A percentile compares a stretch with the other conserved stretches of the same genome.
These are phyloP conservation scores for Harmothoe impar DNA, from an alignment of 2,888 invertebrate species.

Conservation along the genomic window DNA sequence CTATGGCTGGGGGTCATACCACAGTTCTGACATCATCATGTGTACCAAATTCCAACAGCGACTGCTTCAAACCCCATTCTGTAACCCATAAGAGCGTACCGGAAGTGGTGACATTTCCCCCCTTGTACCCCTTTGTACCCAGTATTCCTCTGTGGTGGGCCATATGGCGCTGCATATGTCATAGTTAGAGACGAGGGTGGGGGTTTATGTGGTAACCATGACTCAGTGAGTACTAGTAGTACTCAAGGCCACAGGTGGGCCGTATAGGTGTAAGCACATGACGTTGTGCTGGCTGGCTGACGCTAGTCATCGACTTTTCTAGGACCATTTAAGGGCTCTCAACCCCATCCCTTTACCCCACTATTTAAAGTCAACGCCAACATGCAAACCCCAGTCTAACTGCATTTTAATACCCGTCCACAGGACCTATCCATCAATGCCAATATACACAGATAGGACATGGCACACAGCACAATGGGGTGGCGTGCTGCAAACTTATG, in stretches of 20 bases:
- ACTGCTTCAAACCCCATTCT: too few relatives aligned
- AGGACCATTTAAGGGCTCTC: background rate
- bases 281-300: background rate
- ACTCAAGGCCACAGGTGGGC: slow-evolving; percentile 18
- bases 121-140: too few relatives aligned
- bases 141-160: too few relatives aligned
- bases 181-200: too few relatives aligned
- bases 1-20: too few relatives aligned
- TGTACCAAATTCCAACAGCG: too few relatives aligned
- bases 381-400: background rate
- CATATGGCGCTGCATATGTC: too few relatives aligned
- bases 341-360: background rate
- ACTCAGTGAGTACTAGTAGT: background rate
- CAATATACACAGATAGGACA: background rate
- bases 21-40: too few relatives aligned
- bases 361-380: background rate
- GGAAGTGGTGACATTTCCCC: too few relatives aligned
- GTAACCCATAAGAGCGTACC: too few relatives aligned
- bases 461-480: background rate
- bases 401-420: background rate
- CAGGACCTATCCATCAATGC: background rate
- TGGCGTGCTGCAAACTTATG: background rate
- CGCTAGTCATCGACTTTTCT: background rate
- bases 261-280: background rate
- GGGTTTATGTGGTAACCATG: background rate